Conservation (phyloP, 2,888 invertebrate genomes). For the Automeris io region DNA sequence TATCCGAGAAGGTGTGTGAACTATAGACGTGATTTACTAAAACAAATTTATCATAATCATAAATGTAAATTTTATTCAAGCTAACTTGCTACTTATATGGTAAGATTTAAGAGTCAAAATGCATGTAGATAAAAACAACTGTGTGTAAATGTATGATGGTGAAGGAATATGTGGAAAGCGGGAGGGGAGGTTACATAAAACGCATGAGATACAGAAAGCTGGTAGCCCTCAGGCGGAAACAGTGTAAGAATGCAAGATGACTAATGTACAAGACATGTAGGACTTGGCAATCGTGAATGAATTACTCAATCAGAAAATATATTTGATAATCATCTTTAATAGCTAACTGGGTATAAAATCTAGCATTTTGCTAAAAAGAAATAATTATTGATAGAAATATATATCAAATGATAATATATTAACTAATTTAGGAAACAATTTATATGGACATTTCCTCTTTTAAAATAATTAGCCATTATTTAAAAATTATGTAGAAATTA, state of each 20-base stretch:
- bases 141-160: slow-evolving; percentile 16
- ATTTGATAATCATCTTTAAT: too few relatives aligned
- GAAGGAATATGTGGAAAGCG: slow-evolving; percentile 17
- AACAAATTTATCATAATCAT: slow-evolving; percentile 22
- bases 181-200: slow-evolving; percentile 63
- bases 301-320: too few relatives aligned
- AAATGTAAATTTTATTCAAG: slow-evolving; percentile 9
- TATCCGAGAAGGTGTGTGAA: slow-evolving; percentile 33
- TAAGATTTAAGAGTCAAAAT: slow-evolving; percentile 8
- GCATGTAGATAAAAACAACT: slow-evolving; percentile 5
- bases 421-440: too few relatives aligned
- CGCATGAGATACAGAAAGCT: slow-evolving; percentile 50
- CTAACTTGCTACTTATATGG: slow-evolving; percentile 21
- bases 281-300: too few relatives aligned
- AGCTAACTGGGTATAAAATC: too few relatives aligned
- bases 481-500: too few relatives aligned
- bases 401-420: too few relatives aligned
- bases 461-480: too few relatives aligned
- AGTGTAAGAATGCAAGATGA: slow-evolving; percentile 54
- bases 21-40: slow-evolving; percentile 33
- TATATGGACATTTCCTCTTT: too few relatives aligned
- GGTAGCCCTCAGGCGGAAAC: slow-evolving; percentile 50
- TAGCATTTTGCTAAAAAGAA: too few relatives aligned
- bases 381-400: too few relatives aligned
- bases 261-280: slow-evolving; percentile 34